Base-by-base conservation (phyloP, 2,888 invertebrate genomes). In the Neoascia interrupta region DNA sequence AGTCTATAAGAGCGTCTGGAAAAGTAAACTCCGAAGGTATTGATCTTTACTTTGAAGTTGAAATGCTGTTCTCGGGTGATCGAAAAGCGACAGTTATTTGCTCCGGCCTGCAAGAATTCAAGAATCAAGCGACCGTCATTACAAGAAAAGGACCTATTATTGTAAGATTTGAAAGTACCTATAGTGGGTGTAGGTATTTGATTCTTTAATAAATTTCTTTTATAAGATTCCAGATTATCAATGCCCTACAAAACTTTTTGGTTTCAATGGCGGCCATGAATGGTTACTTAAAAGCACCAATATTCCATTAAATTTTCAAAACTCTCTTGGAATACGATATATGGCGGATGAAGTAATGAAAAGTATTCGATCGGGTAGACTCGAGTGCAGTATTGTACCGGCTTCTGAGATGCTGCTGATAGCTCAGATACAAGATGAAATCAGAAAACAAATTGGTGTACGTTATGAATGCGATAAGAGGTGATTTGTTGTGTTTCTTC, bases 341-440 rank as follows among this genome's bases (percentile, higher is more conserved):
- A 92, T 95, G 88, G 95, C 95, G 43, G 91, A 92, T 81, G 94
- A 94, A 88, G 94, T 92, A 51, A 91, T 93, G 82, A 89, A 91
- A 61, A 94, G 94, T 83, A 90, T 95, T 28, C 89, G 89, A 86
- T 84, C 89, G 91, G 94, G 93, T 81, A 87, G 92, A 82, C 87
- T 91, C 54, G 93, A 94, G 87, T 93, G 93, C 84, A 90, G 92
- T 0, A 90, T 91, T 83, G 90, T 95, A 85, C 88, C 91, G 37
- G 91, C 92, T 70, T 90, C 91, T 28, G 92, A 94, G 82, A 92
- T 92, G 26, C 86, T 94, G 34, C 87, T 92, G 16, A 87, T 95
- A 73, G 92, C 94, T 0, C 91, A 92, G 84, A 87, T 94, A 73
- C 91, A 92, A 85, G 95, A 95, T 85, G 91, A 92, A 56, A 90